These are phyloP conservation scores for Macrosteles quadrilineatus DNA, from an alignment of 1,140 invertebrate species.

Conservation along the genomic window DNA sequence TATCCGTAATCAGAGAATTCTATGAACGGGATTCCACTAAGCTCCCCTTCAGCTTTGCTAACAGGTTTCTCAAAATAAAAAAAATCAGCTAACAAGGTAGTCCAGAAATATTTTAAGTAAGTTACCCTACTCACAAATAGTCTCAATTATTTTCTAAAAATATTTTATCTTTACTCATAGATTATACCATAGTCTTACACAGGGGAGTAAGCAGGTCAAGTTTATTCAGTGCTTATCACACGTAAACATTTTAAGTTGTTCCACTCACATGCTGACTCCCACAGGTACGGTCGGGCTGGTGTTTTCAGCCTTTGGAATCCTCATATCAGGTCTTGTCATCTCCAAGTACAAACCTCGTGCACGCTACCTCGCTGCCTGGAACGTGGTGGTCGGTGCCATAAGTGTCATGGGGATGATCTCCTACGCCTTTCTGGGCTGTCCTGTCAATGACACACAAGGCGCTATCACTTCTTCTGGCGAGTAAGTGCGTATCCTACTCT, in stretches of 20 bases:
- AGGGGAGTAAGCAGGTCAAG: too few relatives aligned
- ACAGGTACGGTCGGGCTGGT: conserved; percentile 56
- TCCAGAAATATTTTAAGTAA: too few relatives aligned
- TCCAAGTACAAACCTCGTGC: conserved; percentile 58
- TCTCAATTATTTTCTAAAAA: too few relatives aligned
- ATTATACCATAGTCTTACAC: too few relatives aligned
- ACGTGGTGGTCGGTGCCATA: conserved; percentile 55
- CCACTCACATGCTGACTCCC: neutral
- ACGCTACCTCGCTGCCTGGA: conserved; percentile 57
- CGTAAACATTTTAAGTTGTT: neutral
- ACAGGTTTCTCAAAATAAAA: too few relatives aligned
- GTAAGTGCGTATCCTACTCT: conserved; percentile 14
- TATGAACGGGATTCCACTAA: too few relatives aligned
- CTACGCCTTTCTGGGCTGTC: conserved; percentile 62
- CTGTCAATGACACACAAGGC: conserved; percentile 44
- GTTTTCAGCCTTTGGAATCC: conserved; percentile 59
- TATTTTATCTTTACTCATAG: too few relatives aligned
- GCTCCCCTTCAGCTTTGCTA: too few relatives aligned
- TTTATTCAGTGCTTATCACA: neutral
- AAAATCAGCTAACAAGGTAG: too few relatives aligned
- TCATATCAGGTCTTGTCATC: conserved; percentile 64
- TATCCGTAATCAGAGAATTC: too few relatives aligned
- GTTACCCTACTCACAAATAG: too few relatives aligned
- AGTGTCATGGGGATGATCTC: conserved; percentile 56
- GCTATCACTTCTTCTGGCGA: conserved; percentile 19